A percentile compares a stretch with the other conserved stretches of the same genome.
These are phyloP conservation scores for Leucania comma DNA, from an alignment of 2,888 invertebrate genomes.

Conservation along the genomic window DNA sequence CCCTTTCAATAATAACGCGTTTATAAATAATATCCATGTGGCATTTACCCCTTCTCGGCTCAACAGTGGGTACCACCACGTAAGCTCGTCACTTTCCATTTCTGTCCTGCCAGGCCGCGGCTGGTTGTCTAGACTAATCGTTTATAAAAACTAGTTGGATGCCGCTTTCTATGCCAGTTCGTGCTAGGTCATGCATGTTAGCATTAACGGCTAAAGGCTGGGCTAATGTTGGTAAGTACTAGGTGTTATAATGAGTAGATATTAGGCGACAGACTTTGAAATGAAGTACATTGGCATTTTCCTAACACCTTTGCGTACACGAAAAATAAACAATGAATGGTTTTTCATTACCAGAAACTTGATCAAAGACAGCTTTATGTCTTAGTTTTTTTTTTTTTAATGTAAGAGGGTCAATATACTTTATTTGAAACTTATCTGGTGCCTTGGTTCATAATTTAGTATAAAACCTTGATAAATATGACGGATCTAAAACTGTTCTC, in stretches of 20 bases:
- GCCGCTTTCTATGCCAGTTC: constrained; percentile 63
- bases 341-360: no score
- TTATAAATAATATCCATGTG: constrained; percentile 10
- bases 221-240: neutral
- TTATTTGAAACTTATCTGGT: no score
- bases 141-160: constrained; percentile 62
- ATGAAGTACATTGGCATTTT: no score
- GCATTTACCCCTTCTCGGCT: constrained; percentile 25
- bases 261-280: no score
- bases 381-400: no score
- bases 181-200: constrained; percentile 54
- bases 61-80: neutral
- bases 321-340: no score
- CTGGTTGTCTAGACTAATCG: constrained; percentile 59
- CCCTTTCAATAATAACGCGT: neutral
- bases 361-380: no score
- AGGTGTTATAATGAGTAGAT: neutral
- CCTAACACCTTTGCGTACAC: no score
- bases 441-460: no score
- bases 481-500: no score
- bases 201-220: constrained; percentile 31
- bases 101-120: constrained; percentile 36
- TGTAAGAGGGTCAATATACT: no score
- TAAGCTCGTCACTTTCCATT: constrained; percentile 47
- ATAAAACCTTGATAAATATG: no score